phyloP scores from a whole-genome alignment of 1,140 invertebrate genomes.

The Monochamus saltuarius region DNA sequence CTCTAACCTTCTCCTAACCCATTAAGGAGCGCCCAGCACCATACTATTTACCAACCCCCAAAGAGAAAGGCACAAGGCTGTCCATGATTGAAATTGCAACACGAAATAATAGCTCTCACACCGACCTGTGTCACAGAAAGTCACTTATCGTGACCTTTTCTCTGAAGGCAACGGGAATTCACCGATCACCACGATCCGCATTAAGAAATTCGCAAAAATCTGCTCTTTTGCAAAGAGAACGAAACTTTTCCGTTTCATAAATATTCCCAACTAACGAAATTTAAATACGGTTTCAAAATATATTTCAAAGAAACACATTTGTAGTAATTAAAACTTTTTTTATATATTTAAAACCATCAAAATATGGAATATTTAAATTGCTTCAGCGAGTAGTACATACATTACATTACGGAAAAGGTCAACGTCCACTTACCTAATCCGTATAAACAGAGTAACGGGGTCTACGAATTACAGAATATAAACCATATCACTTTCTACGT shows the following conservation, averaged over 20 bases:
- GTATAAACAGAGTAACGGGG: too few relatives aligned
- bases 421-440: too few relatives aligned
- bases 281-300: not conserved
- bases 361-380: too few relatives aligned
- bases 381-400: too few relatives aligned
- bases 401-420: too few relatives aligned
- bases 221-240: not conserved
- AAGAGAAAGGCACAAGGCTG: constrained; percentile 19
- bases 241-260: not conserved
- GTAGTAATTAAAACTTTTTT: too few relatives aligned
- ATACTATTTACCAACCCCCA: constrained; percentile 1
- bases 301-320: too few relatives aligned
- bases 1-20: too few relatives aligned
- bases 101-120: constrained; percentile 18
- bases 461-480: too few relatives aligned
- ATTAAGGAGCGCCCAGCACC: too few relatives aligned
- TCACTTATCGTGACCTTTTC: constrained; percentile 13
- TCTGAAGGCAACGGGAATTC: constrained; percentile 5
- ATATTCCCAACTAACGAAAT: not conserved
- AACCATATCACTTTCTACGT: too few relatives aligned
- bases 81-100: not conserved
- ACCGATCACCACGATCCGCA: not conserved
- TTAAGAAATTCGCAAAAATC: not conserved
- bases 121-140: constrained; percentile 2
- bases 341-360: too few relatives aligned